Conservation (phyloP, 2,888 invertebrate genomes). For the Hypsopygia costalis region DNA sequence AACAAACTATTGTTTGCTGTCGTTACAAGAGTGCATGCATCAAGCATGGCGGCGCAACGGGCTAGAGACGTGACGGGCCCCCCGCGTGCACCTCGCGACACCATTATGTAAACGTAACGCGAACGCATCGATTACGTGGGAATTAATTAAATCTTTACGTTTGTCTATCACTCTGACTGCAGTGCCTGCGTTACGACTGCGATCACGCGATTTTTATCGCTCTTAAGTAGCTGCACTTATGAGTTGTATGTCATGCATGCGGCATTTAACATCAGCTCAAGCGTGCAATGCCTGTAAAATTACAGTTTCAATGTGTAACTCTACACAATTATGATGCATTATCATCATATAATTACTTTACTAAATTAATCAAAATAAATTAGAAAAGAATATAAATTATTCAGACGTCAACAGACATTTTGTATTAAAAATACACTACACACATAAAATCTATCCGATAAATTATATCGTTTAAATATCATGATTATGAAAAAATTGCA, state of each 20-base stretch:
- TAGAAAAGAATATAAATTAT: no score
- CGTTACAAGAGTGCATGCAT: conserved; percentile 10
- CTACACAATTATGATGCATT: conserved; percentile 9
- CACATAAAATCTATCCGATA: no score
- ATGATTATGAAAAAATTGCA: no score
- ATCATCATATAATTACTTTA: no score
- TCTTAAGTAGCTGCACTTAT: conserved; percentile 1
- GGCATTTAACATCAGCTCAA: conserved; percentile 6
- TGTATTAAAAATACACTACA: no score
- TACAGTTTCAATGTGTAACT: conserved; percentile 10
- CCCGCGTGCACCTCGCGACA: conserved; percentile 31
- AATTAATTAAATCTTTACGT: conserved; percentile 41
- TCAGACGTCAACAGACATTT: no score
- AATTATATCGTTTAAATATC: no score
- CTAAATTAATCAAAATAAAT: no score
- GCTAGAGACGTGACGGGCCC: neutral
- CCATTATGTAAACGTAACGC: conserved; percentile 52
- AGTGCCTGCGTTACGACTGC: conserved; percentile 17
- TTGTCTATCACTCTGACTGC: conserved; percentile 25
- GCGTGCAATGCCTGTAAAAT: conserved; percentile 7
- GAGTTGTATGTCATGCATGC: conserved; percentile 3
- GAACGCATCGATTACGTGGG: conserved; percentile 56
- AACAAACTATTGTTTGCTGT: conserved; percentile 9
- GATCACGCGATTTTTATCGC: conserved; percentile 13
- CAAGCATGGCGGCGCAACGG: conserved; percentile 6